These are phyloP conservation scores for Margaritifera margaritifera DNA, from an alignment of 2,888 invertebrate species.

Conservation along the genomic window DNA sequence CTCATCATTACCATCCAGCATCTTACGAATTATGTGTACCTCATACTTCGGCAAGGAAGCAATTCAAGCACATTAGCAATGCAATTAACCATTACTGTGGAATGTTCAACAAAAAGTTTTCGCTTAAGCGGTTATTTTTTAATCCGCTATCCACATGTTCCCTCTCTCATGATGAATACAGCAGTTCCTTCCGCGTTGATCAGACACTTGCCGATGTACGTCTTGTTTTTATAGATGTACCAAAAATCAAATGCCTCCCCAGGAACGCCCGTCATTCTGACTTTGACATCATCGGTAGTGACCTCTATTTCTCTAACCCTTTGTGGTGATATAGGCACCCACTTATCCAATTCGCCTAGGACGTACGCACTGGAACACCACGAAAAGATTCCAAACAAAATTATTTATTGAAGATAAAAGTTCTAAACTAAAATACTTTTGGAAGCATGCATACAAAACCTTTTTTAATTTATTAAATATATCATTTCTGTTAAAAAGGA, in stretches of 20 bases:
- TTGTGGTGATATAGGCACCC: constrained; percentile 60
- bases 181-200: constrained; percentile 19
- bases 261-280: constrained; percentile 41
- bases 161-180: constrained; percentile 15
- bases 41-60: too few species aligned
- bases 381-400: too few species aligned
- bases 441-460: too few species aligned
- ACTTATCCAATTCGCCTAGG: constrained; percentile 56
- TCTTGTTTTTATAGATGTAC: constrained; percentile 29
- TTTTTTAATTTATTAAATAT: too few species aligned
- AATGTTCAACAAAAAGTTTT: too few species aligned
- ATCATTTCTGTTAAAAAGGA: too few species aligned
- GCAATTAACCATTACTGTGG: too few species aligned
- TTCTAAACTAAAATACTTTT: neutral
- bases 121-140: too few species aligned
- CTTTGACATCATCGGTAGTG: constrained; percentile 35
- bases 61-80: too few species aligned
- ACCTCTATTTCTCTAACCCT: constrained; percentile 40
- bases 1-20: too few species aligned
- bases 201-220: constrained; percentile 18
- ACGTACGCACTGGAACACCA: constrained; percentile 8
- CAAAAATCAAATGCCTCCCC: constrained; percentile 46
- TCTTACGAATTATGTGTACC: too few species aligned
- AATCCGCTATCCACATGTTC: too few species aligned
- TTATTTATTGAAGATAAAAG: neutral